Conservation (phyloP, 2,797 vertebrate genomes). For the Acipenser transmontanus region DNA sequence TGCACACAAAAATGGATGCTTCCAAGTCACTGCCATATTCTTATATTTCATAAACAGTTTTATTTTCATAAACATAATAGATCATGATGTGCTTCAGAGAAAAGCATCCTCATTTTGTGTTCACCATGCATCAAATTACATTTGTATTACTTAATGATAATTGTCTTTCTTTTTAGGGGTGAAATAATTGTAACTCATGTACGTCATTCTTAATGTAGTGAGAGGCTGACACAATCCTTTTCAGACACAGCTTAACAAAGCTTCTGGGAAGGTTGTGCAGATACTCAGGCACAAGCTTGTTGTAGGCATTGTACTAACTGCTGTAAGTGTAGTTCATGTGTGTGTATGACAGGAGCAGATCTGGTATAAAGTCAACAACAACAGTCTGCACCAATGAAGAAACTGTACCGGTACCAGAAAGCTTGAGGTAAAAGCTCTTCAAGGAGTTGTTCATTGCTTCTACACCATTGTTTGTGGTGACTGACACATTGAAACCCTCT, state of each 20-base stretch:
- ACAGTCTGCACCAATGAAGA: slow-evolving; percentile 5
- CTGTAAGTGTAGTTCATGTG: slow-evolving; percentile 6
- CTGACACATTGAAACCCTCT: slow-evolving; percentile 1
- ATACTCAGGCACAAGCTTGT: background rate
- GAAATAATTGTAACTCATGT: too few species aligned
- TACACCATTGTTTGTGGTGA: slow-evolving; percentile 6
- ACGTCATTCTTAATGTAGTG: too few species aligned
- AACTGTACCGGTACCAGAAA: slow-evolving; percentile 4
- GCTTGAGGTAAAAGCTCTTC: slow-evolving; percentile 11
- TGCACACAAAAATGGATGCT: too few species aligned
- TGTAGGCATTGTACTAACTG: slow-evolving; percentile 6
- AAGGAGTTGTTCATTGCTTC: slow-evolving; percentile 6
- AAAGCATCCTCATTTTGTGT: too few species aligned
- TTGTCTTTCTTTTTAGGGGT: too few species aligned
- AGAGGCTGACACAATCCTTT: background rate
- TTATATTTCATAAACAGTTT: too few species aligned
- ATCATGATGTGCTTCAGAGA: too few species aligned
- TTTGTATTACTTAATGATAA: too few species aligned
- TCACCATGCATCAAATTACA: too few species aligned
- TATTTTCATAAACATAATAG: too few species aligned
- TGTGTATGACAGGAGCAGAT: slow-evolving; percentile 5
- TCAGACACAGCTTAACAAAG: slow-evolving; percentile 8
- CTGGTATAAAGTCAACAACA: slow-evolving; percentile 6
- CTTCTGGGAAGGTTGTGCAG: slow-evolving; percentile 5
- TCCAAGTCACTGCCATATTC: too few species aligned